These are phyloP conservation scores for Patella depressa DNA, from an alignment of 2,888 invertebrate genomes.

Conservation along the genomic window DNA sequence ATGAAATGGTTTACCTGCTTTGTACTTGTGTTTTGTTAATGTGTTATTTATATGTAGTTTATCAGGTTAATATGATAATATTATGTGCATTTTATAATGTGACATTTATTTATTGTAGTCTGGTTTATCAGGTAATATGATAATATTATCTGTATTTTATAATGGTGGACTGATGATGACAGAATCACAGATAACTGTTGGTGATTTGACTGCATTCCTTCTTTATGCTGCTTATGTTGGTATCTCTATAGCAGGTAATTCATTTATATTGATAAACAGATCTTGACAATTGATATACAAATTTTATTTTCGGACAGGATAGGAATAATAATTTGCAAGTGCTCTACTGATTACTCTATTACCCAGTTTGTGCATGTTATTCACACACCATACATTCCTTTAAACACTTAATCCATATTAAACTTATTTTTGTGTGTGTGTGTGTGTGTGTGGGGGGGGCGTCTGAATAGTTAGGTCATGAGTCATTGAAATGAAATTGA, in stretches of 20 bases:
- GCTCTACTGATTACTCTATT: no score
- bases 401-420: not conserved
- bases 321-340: no score
- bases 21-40: no score
- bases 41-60: no score
- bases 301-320: not conserved
- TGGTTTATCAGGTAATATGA: slow-evolving; percentile 85
- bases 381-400: not conserved
- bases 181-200: slow-evolving; percentile 80
- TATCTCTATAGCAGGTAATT: slow-evolving; percentile 84
- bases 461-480: no score
- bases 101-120: slow-evolving; percentile 47
- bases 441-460: not conserved
- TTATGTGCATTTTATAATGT: no score
- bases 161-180: slow-evolving; percentile 92
- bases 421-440: not conserved
- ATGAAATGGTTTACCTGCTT: no score
- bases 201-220: slow-evolving; percentile 92
- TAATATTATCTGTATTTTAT: slow-evolving; percentile 91
- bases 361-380: no score
- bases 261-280: not conserved
- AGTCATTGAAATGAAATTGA: no score
- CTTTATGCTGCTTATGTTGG: slow-evolving; percentile 95
- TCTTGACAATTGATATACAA: not conserved
- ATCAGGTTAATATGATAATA: no score